These are phyloP conservation scores for Oligia strigilis DNA, from an alignment of 2,888 invertebrate species.

Conservation along the genomic window DNA sequence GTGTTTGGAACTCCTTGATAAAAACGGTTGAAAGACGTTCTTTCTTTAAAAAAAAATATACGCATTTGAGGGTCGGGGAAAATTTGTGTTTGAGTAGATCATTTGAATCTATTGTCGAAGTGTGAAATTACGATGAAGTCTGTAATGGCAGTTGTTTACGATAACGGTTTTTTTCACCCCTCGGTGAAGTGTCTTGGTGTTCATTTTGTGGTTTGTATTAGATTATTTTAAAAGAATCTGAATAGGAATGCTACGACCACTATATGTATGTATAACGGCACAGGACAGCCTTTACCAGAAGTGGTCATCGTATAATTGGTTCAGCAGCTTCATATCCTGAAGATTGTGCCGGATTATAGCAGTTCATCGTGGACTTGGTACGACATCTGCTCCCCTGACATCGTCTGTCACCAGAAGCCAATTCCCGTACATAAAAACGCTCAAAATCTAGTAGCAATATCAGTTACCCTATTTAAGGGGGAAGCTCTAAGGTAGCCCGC, in stretches of 20 bases:
- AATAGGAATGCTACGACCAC: background rate
- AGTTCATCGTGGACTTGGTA: too few species aligned
- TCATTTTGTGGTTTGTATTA: background rate
- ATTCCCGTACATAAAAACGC: too few species aligned
- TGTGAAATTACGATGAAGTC: constrained; percentile 9
- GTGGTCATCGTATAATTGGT: background rate
- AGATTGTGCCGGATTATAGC: background rate
- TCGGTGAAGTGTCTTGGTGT: background rate
- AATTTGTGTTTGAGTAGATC: constrained; percentile 9
- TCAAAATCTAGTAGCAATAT: too few species aligned
- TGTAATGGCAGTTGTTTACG: constrained; percentile 21
- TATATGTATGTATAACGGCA: background rate
- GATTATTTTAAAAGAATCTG: background rate
- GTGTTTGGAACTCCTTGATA: constrained; percentile 15
- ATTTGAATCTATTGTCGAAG: constrained; percentile 23
- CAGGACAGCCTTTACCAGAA: background rate
- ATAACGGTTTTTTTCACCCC: constrained; percentile 16
- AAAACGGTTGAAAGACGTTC: constrained; percentile 14
- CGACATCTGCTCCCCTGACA: too few species aligned
- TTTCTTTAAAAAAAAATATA: constrained; percentile 16
- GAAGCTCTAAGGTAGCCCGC: too few species aligned
- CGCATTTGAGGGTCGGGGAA: constrained; percentile 1
- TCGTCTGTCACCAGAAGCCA: too few species aligned
- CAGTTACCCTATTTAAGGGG: too few species aligned
- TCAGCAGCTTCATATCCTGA: background rate